These are phyloP conservation scores for Batillaria attramentaria DNA, from an alignment of 1,140 invertebrate species.

Conservation along the genomic window DNA sequence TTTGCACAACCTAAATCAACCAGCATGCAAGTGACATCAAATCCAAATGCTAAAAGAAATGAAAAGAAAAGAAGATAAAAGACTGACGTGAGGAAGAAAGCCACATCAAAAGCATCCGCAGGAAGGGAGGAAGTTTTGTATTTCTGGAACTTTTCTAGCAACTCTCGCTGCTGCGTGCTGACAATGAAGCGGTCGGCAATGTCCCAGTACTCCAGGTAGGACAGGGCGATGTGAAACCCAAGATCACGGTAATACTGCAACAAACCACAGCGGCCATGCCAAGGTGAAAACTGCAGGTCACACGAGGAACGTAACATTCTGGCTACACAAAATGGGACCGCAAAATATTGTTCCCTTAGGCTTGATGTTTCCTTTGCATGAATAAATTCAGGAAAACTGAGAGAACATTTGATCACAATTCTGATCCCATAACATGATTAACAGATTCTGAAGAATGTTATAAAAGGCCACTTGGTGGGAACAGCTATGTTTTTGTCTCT, in stretches of 20 bases:
- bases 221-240: conserved; percentile 92
- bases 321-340: too few relatives aligned
- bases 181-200: conserved; percentile 88
- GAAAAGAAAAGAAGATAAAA: background rate
- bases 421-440: too few relatives aligned
- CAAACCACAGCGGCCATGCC: too few relatives aligned
- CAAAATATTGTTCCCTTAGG: too few relatives aligned
- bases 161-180: conserved; percentile 73
- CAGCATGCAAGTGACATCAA: background rate
- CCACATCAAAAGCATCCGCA: conserved; percentile 88
- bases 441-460: too few relatives aligned
- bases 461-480: too few relatives aligned
- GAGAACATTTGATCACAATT: too few relatives aligned
- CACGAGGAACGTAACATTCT: too few relatives aligned
- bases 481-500: too few relatives aligned
- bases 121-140: conserved; percentile 88
- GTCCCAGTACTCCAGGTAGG: conserved; percentile 97
- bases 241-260: conserved; percentile 92
- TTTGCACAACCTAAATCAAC: background rate
- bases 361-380: too few relatives aligned
- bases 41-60: background rate
- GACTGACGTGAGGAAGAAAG: conserved; percentile 91
- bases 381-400: too few relatives aligned
- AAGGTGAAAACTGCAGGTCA: too few relatives aligned
- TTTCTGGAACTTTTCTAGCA: conserved; percentile 90